Evolutionary conservation across 2,113 vertebrate genomes (phyloP).

Genomic region (Ginglymostoma cirratum): DNA sequence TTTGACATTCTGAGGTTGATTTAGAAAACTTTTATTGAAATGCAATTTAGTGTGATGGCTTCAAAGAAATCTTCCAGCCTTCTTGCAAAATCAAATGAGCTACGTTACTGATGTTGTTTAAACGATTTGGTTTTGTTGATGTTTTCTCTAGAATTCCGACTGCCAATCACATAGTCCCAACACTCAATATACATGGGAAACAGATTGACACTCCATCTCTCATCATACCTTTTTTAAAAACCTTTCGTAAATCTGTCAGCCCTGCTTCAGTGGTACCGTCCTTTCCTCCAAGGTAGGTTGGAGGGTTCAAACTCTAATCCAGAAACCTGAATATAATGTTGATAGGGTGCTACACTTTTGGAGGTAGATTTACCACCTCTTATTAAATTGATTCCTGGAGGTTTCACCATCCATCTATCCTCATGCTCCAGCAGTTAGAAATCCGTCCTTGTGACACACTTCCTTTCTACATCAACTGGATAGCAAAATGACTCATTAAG

Average conservation of each 20-base stretch:
- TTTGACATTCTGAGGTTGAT: background rate
- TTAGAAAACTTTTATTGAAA: background rate
- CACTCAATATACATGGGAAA: background rate
- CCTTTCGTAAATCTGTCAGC: background rate
- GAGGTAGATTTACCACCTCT: too few relatives aligned
- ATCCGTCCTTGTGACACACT: too few relatives aligned
- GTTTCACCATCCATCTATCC: too few relatives aligned
- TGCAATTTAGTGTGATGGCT: background rate
- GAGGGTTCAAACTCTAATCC: too few relatives aligned
- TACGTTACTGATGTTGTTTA: background rate
- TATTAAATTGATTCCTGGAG: too few relatives aligned
- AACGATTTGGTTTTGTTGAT: slow-evolving; percentile 8
- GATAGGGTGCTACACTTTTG: background rate
- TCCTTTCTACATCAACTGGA: too few relatives aligned
- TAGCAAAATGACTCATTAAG: too few relatives aligned
- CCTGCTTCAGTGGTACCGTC: background rate
- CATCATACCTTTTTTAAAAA: background rate
- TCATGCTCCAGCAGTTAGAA: too few relatives aligned
- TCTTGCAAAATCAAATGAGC: background rate
- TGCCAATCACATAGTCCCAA: background rate
- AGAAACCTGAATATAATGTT: background rate
- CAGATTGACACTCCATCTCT: background rate
- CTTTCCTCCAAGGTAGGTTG: background rate
- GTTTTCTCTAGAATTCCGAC: background rate
- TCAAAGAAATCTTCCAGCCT: background rate